Evolutionary conservation across 2,797 vertebrate species (phyloP).

Genomic region (Gymnoscopelus braueri): DNA sequence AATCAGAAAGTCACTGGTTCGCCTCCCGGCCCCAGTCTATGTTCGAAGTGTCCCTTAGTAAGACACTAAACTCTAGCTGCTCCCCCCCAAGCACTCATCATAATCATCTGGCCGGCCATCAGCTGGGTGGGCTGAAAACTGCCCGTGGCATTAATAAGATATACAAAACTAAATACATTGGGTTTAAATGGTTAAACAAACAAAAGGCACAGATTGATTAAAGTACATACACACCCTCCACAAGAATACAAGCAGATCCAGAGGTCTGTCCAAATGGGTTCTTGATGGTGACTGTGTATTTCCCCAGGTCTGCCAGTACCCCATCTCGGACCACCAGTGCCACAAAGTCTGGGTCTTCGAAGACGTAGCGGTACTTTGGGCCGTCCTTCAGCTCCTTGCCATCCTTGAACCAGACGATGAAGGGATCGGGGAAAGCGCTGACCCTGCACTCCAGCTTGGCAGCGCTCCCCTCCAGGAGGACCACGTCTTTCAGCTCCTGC

Average conservation of each 20-base stretch:
- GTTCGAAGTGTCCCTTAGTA: too few relatives aligned
- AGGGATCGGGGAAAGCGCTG: constrained; percentile 75
- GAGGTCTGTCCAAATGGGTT: constrained; percentile 76
- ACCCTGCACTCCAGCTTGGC: constrained; percentile 78
- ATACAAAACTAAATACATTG: too few relatives aligned
- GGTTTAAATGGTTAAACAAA: not conserved
- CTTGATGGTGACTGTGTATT: constrained; percentile 74
- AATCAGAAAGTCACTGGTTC: too few relatives aligned
- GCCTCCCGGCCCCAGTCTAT: too few relatives aligned
- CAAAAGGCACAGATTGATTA: not conserved
- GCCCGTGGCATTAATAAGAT: too few relatives aligned
- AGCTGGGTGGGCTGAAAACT: too few relatives aligned
- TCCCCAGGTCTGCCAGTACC: constrained; percentile 71
- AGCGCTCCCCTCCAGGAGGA: constrained; percentile 74
- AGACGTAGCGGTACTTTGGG: constrained; percentile 76
- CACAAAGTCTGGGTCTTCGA: constrained; percentile 77
- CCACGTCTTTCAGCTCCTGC: constrained; percentile 74
- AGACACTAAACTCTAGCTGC: too few relatives aligned
- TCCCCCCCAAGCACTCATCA: too few relatives aligned
- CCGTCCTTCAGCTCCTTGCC: constrained; percentile 73
- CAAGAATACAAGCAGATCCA: constrained; percentile 73
- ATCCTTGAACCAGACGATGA: constrained; percentile 78
- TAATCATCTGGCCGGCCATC: too few relatives aligned
- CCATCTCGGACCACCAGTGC: constrained; percentile 72
- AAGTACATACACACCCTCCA: constrained; percentile 66